Base-by-base conservation (phyloP, 2,113 vertebrate species). In the Calidris pugnax region DNA sequence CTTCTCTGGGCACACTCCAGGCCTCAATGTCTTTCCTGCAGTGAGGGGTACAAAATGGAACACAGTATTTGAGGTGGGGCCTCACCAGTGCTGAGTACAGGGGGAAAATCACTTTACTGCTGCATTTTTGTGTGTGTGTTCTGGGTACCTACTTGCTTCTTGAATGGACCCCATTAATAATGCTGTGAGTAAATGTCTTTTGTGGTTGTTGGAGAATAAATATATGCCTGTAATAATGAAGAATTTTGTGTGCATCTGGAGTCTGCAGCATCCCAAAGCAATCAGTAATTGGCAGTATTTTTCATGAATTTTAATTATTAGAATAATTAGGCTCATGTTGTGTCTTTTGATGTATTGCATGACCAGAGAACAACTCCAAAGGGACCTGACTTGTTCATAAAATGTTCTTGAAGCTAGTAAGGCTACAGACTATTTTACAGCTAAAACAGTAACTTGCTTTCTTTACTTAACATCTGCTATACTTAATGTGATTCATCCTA, bases 281-380 rank as follows among this genome's bases (percentile, higher is more conserved):
- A 45, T 66, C 13, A 35, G 63, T 63, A 89, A 60, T 53, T 81
- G 62, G 17, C 64, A 87, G 6, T 32, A 13, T 81, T 77, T 93
- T 41, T 60, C 9, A 57, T 71, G 37, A 76, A 77, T 92, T 82
- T 88, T 83, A 93, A 90, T 85, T 41, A 87, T n/a, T 81, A 39
- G 37, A 53, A 39, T 56, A 85, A 87, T 91, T 90, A 68, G 47
- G 62, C 15, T 74, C 39, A 41, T 84, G 27, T 28, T 72, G 27
- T 78, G 24, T 89, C 59, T 91, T 95, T 92, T 94, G 79, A 92
- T 94, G 87, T 80, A 33, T 80, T 90, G 11, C 30, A 30, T 35
- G 24, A 77, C 88, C n/a, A 79, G 57, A 59, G 23, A 69, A 62
- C 37, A 82, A 23, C 22, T 94, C 53, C 75, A 76, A 45, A 82